phyloP scores from a whole-genome alignment of 2,113 vertebrate species.

The Rhea pennata region DNA sequence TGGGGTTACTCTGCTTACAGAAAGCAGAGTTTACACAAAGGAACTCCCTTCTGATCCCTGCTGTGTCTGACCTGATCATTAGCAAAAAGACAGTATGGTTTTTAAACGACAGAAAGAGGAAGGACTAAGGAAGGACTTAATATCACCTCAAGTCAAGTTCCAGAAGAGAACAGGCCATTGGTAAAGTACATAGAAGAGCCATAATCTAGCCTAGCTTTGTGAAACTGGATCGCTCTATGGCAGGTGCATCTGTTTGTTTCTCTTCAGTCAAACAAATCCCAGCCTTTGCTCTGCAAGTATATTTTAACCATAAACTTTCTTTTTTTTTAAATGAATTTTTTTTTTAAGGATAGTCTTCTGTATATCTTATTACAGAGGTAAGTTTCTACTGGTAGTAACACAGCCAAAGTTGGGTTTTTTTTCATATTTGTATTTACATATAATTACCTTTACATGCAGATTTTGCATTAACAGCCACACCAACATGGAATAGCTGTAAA shows the following conservation, averaged over 20 bases:
- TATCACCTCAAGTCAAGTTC: not conserved
- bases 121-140: not conserved
- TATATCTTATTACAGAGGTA: not conserved
- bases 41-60: not conserved
- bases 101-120: not conserved
- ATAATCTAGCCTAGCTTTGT: not conserved
- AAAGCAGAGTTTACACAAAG: not conserved
- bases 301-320: not conserved
- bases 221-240: not conserved
- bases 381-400: not conserved
- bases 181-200: not conserved
- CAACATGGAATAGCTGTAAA: not conserved
- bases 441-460: not conserved
- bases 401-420: not conserved
- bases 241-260: not conserved
- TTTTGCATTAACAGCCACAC: not conserved
- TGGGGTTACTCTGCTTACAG: not conserved
- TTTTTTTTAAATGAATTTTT: not conserved
- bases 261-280: not conserved
- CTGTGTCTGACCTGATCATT: not conserved
- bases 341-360: not conserved
- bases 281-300: not conserved
- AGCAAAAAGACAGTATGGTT: not conserved
- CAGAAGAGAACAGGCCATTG: not conserved
- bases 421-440: not conserved